A percentile compares a stretch with the other conserved stretches of the same genome.
These are phyloP conservation scores for Phaedon cochleariae DNA, from an alignment of 2,888 invertebrate genomes.

Conservation along the genomic window DNA sequence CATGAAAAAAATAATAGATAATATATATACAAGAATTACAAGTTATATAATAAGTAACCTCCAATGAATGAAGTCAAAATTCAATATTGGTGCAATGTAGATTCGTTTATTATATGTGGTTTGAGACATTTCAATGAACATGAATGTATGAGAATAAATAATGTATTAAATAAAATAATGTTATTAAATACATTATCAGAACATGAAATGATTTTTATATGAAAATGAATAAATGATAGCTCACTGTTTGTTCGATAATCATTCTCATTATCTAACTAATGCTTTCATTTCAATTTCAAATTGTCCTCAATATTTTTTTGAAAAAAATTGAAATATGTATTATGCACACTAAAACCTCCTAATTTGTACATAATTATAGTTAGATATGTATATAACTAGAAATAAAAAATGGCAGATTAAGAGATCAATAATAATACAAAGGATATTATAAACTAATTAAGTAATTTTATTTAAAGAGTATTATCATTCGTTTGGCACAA, in stretches of 20 bases:
- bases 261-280: background rate
- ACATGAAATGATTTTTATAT: background rate
- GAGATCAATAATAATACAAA: slow-evolving; percentile 43
- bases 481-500: slow-evolving; percentile 43
- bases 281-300: background rate
- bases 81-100: slow-evolving; percentile 46
- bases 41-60: slow-evolving; percentile 38
- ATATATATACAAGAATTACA: slow-evolving; percentile 27
- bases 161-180: background rate
- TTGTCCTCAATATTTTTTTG: background rate
- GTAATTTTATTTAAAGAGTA: slow-evolving; percentile 30
- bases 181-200: background rate
- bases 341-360: slow-evolving; percentile 1
- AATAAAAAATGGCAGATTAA: slow-evolving; percentile 39
- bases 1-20: slow-evolving; percentile 24
- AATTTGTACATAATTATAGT: background rate
- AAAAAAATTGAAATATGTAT: background rate
- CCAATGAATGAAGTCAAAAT: slow-evolving; percentile 26
- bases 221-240: background rate
- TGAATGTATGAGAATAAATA: background rate
- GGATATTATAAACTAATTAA: slow-evolving; percentile 13
- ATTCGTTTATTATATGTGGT: slow-evolving; percentile 37
- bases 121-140: slow-evolving; percentile 34
- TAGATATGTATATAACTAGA: slow-evolving; percentile 1
- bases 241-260: background rate